Base-by-base conservation (phyloP, 2,113 vertebrate genomes). In the Poeciliopsis occidentalis region DNA sequence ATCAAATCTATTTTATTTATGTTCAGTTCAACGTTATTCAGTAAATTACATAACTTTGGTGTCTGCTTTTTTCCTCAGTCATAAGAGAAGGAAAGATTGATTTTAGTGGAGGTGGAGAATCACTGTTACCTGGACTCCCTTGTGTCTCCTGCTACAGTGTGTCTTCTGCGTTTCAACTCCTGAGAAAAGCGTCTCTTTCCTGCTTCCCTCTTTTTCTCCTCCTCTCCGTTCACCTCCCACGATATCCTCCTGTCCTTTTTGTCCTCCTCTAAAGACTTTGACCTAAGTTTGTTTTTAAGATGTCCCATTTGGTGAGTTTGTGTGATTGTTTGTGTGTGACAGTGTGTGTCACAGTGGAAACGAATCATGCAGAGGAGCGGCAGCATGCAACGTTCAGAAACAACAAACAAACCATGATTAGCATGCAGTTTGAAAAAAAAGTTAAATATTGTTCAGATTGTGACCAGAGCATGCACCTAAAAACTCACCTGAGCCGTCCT, bases 401-500 rank as follows among this genome's bases (percentile, higher is more conserved):
- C 51, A 64, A 81, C 44, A 84, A 34, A 2, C 10, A 34, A 6
- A 37, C 34, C 0, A 19, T 3, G 37, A 85, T 91, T 78, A 85
- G 78, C 88, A 87, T 88, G 85, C 89, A 76, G 0, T 26, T 60
- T 69, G 11, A 31, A 51, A 17, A 0, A 0, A 15, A 34, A 0
- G 31, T 4, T 24, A 57, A 57, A n/a, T 57, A 57, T 57, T 24
- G 51, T 57, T 57, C 24, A 2, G 61, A 41, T 47, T 60, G 61
- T 12, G 30, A 51, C 6, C 39, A 15, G 47, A 34, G 32, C 54
- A 8, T 1, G 22, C 24, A 17, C 64, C 34, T 0, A 10, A 4
- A 15, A 61, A 75, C 96, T 94, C 92, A 99, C 98, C 98, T 97
- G 93, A 98, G 93, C 75, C 97, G 95, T 82, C 97, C 97, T 64